Conservation (phyloP, 2,888 invertebrate species). For the Latrodectus hesperus region DNA sequence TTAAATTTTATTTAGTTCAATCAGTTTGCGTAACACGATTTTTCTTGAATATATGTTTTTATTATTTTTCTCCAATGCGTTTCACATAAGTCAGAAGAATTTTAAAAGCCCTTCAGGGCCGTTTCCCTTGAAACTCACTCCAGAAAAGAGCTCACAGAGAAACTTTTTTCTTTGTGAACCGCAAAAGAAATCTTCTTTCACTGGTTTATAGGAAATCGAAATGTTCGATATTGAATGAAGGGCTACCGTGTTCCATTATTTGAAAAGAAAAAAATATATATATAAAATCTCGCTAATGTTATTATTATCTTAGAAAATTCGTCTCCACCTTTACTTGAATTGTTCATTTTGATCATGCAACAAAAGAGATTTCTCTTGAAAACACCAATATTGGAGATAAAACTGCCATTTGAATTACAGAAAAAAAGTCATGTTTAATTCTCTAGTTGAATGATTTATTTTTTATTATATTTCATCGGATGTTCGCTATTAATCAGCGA, state of each 20-base stretch:
- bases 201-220: constrained; percentile 54
- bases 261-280: background rate
- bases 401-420: too few relatives aligned
- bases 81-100: background rate
- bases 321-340: constrained; percentile 42
- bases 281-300: constrained; percentile 17
- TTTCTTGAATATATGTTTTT: too few relatives aligned
- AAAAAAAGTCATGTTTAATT: too few relatives aligned
- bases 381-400: background rate
- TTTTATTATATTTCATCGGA: too few relatives aligned
- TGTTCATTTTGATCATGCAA: background rate
- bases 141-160: background rate
- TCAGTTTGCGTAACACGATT: too few relatives aligned
- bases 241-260: background rate
- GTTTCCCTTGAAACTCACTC: background rate
- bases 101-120: background rate
- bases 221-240: constrained; percentile 9
- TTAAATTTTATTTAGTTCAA: too few relatives aligned
- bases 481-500: too few relatives aligned
- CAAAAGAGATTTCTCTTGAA: background rate
- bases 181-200: constrained; percentile 2
- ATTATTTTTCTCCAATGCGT: background rate
- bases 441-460: too few relatives aligned
- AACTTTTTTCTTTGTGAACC: background rate
- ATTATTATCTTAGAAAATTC: constrained; percentile 24